A percentile compares a stretch with the other conserved stretches of the same genome.
These are phyloP conservation scores for Takifugu ocellatus DNA, from an alignment of 2,797 vertebrate genomes.

Conservation along the genomic window DNA sequence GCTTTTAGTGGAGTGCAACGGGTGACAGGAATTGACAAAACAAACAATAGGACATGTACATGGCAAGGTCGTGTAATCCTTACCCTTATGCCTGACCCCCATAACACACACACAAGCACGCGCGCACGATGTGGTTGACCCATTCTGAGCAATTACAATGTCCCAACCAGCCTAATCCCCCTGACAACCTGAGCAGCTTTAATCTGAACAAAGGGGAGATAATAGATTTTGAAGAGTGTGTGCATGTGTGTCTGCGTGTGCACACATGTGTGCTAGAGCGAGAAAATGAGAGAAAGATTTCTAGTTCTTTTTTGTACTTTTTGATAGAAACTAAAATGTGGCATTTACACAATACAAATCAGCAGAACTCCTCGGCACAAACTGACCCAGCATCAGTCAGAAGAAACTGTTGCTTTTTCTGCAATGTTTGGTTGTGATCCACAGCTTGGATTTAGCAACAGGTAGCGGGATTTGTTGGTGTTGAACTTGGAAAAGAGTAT, in stretches of 20 bases:
- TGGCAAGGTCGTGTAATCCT: conserved; percentile 48
- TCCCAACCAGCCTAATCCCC: conserved; percentile 49
- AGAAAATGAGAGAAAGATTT: too few relatives aligned
- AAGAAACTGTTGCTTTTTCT: too few relatives aligned
- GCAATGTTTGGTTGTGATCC: too few relatives aligned
- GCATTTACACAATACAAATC: too few relatives aligned
- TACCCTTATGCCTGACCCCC: conserved; percentile 30
- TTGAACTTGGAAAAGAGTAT: too few relatives aligned
- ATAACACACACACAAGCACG: conserved; percentile 18
- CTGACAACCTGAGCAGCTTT: conserved; percentile 57
- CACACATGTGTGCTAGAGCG: too few relatives aligned
- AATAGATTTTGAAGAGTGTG: conserved; percentile 55
- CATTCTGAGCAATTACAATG: conserved; percentile 49
- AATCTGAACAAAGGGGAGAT: conserved; percentile 70
- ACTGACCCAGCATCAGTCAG: too few relatives aligned
- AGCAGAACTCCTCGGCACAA: too few relatives aligned
- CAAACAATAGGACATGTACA: conserved; percentile 29
- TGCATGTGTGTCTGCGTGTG: not conserved
- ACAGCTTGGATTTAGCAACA: too few relatives aligned
- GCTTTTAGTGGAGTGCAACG: conserved; percentile 21
- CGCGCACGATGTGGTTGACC: conserved; percentile 17
- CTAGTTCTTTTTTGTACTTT: too few relatives aligned
- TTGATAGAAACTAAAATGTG: too few relatives aligned
- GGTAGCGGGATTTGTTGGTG: too few relatives aligned
- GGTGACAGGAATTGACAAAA: conserved; percentile 25